phyloP scores from a whole-genome alignment of 2,888 invertebrate genomes.

The Lepidochitona cinerea region DNA sequence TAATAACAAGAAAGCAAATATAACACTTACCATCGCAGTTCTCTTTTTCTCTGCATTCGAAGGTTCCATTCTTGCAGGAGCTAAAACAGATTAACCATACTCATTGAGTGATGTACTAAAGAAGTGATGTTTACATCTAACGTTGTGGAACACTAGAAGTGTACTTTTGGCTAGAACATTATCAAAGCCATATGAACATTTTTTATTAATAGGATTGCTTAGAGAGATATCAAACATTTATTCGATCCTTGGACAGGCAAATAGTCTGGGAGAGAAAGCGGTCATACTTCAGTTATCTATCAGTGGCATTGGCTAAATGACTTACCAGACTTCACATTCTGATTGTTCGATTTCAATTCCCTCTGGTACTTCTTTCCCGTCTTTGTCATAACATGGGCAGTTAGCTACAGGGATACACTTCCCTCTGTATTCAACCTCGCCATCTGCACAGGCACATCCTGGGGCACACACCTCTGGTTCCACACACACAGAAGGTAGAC shows the following conservation, averaged over 20 bases:
- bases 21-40: background rate
- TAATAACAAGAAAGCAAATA: background rate
- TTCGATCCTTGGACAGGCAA: no score
- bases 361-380: background rate
- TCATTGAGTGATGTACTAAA: no score
- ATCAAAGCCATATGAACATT: no score
- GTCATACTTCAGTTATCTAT: no score
- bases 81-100: no score
- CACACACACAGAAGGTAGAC: slow-evolving; percentile 4
- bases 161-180: no score
- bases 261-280: no score
- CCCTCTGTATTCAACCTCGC: slow-evolving; percentile 4
- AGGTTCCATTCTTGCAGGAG: slow-evolving; percentile 2
- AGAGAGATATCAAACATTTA: no score
- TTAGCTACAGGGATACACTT: slow-evolving; percentile 1
- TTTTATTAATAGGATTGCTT: no score
- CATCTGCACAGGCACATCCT: slow-evolving; percentile 14
- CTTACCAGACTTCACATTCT: slow-evolving; percentile 12
- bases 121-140: no score
- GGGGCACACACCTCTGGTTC: slow-evolving; percentile 5
- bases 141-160: no score
- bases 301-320: background rate
- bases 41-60: slow-evolving; percentile 7
- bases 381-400: slow-evolving; percentile 6
- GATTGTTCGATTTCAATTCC: background rate